These are phyloP conservation scores for Spisula subtruncata DNA, from an alignment of 2,888 invertebrate species.

Conservation along the genomic window DNA sequence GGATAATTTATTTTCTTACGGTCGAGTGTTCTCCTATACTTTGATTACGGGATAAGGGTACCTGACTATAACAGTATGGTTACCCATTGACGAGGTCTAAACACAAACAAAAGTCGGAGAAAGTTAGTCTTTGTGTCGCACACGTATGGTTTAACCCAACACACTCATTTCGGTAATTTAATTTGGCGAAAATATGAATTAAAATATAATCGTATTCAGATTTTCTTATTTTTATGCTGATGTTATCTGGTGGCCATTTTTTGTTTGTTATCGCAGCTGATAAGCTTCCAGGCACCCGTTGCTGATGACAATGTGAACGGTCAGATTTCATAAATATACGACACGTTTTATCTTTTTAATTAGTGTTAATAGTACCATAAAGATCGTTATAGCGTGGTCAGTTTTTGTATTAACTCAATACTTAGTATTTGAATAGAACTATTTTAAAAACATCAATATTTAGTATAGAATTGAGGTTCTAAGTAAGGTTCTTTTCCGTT, in stretches of 20 bases:
- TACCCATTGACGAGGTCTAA: slow-evolving; percentile 35
- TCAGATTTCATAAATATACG: slow-evolving; percentile 6
- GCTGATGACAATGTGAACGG: neutral
- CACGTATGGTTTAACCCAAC: slow-evolving; percentile 48
- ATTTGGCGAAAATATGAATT: slow-evolving; percentile 40
- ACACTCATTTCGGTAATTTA: slow-evolving; percentile 20
- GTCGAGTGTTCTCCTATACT: slow-evolving; percentile 44
- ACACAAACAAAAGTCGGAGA: slow-evolving; percentile 13
- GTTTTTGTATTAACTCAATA: neutral
- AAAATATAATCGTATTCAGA: slow-evolving; percentile 46
- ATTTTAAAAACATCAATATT: neutral
- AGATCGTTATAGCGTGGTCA: neutral
- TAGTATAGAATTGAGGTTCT: neutral
- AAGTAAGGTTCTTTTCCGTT: no score
- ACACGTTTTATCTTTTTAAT: neutral
- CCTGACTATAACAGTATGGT: slow-evolving; percentile 37
- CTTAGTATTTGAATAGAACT: neutral
- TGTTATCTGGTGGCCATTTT: slow-evolving; percentile 36
- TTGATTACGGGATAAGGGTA: slow-evolving; percentile 46
- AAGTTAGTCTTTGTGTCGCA: slow-evolving; percentile 16
- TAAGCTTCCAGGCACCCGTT: neutral
- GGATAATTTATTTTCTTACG: slow-evolving; percentile 50
- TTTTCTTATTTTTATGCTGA: slow-evolving; percentile 37
- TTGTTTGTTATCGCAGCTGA: slow-evolving; percentile 6
- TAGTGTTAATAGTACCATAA: neutral